Evolutionary conservation across 2,113 vertebrate genomes (phyloP), one percentile per base, ranked within the genome.

Genomic region (Ursus arctos): DNA sequence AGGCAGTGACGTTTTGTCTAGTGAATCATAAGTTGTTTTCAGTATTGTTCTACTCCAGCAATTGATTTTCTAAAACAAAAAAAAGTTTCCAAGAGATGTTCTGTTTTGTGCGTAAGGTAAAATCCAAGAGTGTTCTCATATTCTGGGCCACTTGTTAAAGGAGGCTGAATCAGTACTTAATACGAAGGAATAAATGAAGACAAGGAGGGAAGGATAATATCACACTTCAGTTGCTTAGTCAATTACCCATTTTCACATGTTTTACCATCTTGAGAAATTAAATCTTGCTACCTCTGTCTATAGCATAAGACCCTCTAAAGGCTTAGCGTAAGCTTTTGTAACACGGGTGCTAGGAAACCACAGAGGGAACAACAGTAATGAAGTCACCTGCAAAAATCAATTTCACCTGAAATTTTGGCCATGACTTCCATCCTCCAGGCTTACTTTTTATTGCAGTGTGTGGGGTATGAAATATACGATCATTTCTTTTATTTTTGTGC

Each of bases 251-350:
- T 95, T 95, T 88, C 91, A 88, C 18, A 86, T 89, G 49, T 57
- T 90, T 97, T 94, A 33, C 55, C 59, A 92, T 96, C 92, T 33
- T 87, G 59, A 95, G 88, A 96, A 92, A 92, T 49, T 69, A 96
- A 97, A 85, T 57, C 47, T 63, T 57, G 12, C 63, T 26, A 4
- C 15, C 81, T 81, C 63, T 90, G 31, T 91, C 61, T 40, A 79
- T 13, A 51, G 51, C 26, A 7, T 86, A 67, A 76, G 74, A 85
- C 61, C 12, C 51, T 77, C 71, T 88, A 43, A 86, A 90, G 43
- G 49, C 14, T 89, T 43, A 21, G 88, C 79, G 59, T 21, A 51
- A 69, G 55, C 51, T 85, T 97, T 92, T 87, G 47, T 87, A 47
- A 92, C 21, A 28, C 18, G 76, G 53, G 22, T 69, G 49, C 84